phyloP scores from a whole-genome alignment of 2,797 vertebrate species.

The Sebastes reedi region DNA sequence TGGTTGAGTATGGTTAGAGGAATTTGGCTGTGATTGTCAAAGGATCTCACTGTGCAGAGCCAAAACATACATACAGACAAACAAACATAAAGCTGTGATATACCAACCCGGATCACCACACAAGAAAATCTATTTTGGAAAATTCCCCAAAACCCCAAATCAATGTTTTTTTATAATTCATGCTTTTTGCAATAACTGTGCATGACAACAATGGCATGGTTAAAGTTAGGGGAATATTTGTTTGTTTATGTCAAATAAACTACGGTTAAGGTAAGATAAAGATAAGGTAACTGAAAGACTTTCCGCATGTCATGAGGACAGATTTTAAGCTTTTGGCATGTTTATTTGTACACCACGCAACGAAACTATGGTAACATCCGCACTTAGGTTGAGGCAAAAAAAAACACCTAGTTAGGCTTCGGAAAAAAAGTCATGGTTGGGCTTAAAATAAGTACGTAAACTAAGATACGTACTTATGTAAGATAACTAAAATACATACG shows the following conservation, averaged over 20 bases:
- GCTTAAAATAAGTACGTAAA: no score
- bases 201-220: background rate
- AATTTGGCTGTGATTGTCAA: background rate
- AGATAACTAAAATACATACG: no score
- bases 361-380: background rate
- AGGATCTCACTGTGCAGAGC: background rate
- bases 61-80: background rate
- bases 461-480: no score
- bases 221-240: background rate
- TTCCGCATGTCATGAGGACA: no score
- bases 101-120: background rate
- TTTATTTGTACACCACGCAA: no score
- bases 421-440: no score
- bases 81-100: background rate
- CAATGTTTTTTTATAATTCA: background rate
- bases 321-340: no score
- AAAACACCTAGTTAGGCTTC: accelerated
- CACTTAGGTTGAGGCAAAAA: accelerated
- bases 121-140: background rate
- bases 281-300: background rate
- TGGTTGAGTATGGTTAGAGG: background rate
- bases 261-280: background rate
- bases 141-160: background rate
- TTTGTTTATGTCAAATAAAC: background rate
- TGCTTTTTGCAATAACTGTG: background rate